Percentiles rank a stretch among this genome's conserved stretches.
Conservation (phyloP, 1,140 invertebrate genomes). For the Lordiphosa collinella region DNA sequence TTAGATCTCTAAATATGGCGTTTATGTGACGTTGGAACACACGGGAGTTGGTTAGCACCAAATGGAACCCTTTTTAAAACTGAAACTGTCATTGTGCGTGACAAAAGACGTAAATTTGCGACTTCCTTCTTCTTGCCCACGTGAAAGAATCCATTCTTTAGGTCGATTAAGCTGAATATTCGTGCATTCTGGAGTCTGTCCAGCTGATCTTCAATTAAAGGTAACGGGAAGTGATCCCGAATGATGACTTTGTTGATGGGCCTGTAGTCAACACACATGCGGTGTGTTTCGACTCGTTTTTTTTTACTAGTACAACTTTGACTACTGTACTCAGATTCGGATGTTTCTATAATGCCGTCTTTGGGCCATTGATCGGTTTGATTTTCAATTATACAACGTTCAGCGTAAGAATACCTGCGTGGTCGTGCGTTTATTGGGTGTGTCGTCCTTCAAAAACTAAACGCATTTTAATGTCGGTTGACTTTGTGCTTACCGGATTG, state of each 20-base stretch:
- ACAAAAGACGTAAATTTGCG: too few relatives aligned
- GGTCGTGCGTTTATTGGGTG: background rate
- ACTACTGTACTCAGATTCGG: too few relatives aligned
- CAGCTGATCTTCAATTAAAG: background rate
- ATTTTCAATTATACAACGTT: background rate
- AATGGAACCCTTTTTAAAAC: background rate
- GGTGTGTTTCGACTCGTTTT: background rate
- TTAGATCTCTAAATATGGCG: too few relatives aligned
- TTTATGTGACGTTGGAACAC: background rate
- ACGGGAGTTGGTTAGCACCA: background rate
- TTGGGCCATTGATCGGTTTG: background rate
- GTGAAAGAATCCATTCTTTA: too few relatives aligned
- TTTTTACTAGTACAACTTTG: too few relatives aligned
- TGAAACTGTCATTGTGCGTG: too few relatives aligned
- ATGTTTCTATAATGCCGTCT: too few relatives aligned
- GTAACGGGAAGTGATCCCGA: background rate
- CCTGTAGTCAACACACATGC: background rate
- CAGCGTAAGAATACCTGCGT: background rate
- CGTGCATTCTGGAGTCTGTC: background rate
- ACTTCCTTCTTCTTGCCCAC: too few relatives aligned
- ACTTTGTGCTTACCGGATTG: background rate
- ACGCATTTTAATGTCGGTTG: background rate
- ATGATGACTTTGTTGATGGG: background rate
- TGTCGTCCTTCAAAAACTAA: background rate
- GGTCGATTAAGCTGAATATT: background rate